A percentile compares a stretch with the other conserved stretches of the same genome.
phyloP scores from a whole-genome alignment of 2,888 invertebrate species.

The Callyntrura sp. region DNA sequence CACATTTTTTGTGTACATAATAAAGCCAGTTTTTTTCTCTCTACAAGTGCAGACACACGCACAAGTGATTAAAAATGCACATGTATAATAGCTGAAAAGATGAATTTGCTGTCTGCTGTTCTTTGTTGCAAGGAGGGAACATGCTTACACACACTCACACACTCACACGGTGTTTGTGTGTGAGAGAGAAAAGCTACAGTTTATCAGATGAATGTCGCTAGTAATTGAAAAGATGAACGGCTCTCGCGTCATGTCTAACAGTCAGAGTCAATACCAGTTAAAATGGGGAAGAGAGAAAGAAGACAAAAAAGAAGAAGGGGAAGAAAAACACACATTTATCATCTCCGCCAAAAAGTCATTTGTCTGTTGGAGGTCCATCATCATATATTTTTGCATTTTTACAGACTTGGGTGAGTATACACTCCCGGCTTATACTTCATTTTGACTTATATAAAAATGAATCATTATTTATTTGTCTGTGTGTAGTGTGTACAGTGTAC shows the following conservation, averaged over 20 bases:
- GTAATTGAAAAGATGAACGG: conserved; percentile 44
- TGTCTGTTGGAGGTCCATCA: conserved; percentile 48
- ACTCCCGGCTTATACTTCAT: background rate
- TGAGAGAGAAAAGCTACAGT: background rate
- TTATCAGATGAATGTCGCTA: conserved; percentile 32
- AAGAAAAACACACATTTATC: conserved; percentile 39
- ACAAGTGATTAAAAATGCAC: conserved; percentile 36
- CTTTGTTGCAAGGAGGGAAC: background rate
- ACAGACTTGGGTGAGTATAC: background rate
- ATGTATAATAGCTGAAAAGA: background rate
- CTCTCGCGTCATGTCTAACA: background rate
- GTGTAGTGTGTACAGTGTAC: too few species aligned
- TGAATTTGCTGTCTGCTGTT: background rate
- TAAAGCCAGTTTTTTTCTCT: background rate
- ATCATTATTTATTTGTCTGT: conserved; percentile 44
- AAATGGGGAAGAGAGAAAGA: background rate
- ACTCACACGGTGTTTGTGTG: background rate
- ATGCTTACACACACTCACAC: background rate
- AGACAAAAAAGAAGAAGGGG: too few species aligned
- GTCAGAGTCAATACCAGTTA: conserved; percentile 27
- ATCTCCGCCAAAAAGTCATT: conserved; percentile 54
- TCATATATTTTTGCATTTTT: background rate
- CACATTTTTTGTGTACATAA: conserved; percentile 30
- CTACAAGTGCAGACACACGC: background rate
- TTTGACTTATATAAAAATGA: background rate